These are phyloP conservation scores for Bombus pascuorum DNA, from an alignment of 1,140 invertebrate species.

Conservation along the genomic window DNA sequence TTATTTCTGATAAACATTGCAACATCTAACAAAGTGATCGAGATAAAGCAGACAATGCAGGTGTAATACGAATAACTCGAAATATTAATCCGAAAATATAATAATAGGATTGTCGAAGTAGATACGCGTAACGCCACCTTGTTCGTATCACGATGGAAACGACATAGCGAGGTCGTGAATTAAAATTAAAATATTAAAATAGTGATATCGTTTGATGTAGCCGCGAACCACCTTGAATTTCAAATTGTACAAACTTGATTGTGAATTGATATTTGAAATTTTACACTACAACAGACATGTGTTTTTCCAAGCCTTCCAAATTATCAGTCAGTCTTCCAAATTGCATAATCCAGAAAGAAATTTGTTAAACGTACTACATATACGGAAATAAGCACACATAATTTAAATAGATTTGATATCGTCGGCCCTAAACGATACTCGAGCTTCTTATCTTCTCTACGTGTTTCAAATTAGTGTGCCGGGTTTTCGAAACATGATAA, in stretches of 20 bases:
- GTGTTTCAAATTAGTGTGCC: not conserved
- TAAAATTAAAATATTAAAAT: not conserved
- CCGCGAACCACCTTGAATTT: too few relatives aligned
- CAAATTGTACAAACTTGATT: too few relatives aligned
- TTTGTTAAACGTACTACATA: not conserved
- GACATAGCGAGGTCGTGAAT: not conserved
- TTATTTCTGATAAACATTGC: not conserved
- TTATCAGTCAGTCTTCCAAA: too few relatives aligned
- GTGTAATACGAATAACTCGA: not conserved
- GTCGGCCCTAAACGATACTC: not conserved
- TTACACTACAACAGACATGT: not conserved
- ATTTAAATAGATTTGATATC: not conserved
- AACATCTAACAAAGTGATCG: too few relatives aligned
- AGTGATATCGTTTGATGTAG: not conserved
- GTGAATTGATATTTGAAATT: not conserved
- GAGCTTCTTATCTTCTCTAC: not conserved
- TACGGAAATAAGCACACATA: not conserved
- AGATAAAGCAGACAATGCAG: not conserved
- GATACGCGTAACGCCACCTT: not conserved
- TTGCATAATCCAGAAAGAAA: not conserved
- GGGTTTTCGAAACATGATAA: not conserved
- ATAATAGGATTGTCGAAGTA: not conserved
- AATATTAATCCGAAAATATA: not conserved
- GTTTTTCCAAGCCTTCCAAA: not conserved
- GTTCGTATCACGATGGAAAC: not conserved